Percentiles rank a stretch among this genome's conserved stretches.
phyloP scores from a whole-genome alignment of 2,888 invertebrate species.

The Halictus quadricinctus region DNA sequence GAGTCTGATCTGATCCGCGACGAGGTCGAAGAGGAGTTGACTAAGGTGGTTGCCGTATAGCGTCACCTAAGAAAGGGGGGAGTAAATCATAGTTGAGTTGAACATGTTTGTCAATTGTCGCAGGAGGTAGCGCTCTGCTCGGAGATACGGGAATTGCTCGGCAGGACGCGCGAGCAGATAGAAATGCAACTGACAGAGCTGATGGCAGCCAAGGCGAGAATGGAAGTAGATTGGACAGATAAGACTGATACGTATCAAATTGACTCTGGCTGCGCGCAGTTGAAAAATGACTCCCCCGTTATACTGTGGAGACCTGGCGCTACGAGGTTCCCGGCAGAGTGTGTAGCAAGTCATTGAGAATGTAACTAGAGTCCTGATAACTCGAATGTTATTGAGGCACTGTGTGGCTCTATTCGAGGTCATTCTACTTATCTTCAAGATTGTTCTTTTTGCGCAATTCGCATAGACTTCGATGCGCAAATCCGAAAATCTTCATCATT shows the following conservation, averaged over 20 bases:
- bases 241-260: slow-evolving; percentile 91
- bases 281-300: slow-evolving; percentile 88
- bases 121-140: slow-evolving; percentile 88
- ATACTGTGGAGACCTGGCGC: slow-evolving; percentile 92
- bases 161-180: slow-evolving; percentile 86
- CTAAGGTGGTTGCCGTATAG: slow-evolving; percentile 83
- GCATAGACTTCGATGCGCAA: not conserved
- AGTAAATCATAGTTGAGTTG: not conserved
- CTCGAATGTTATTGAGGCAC: not conserved
- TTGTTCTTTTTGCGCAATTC: not conserved
- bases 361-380: not conserved
- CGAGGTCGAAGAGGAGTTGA: slow-evolving; percentile 89
- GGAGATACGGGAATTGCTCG: slow-evolving; percentile 87
- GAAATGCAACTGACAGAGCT: slow-evolving; percentile 89
- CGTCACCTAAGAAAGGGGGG: not conserved
- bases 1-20: slow-evolving; percentile 90
- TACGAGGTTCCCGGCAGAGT: slow-evolving; percentile 90
- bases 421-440: not conserved
- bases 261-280: slow-evolving; percentile 87
- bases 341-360: slow-evolving; percentile 78
- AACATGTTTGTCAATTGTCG: not conserved
- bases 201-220: slow-evolving; percentile 90
- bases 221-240: slow-evolving; percentile 97
- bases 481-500: not conserved
- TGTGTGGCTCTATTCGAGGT: not conserved